Base-by-base conservation (phyloP, 1,140 invertebrate genomes). In the Monomorium pharaonis region DNA sequence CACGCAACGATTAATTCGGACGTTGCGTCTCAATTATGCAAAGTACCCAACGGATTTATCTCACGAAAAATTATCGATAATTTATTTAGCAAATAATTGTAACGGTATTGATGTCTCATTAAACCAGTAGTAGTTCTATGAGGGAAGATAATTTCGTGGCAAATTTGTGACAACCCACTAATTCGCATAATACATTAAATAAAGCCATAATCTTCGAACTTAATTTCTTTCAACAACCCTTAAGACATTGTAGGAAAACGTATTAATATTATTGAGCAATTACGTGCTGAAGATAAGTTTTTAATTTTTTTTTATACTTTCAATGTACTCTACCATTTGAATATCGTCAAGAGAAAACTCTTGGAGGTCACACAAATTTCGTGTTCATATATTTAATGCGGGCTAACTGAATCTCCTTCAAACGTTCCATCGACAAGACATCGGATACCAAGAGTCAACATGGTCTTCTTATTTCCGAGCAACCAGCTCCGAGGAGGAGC, bases 391-490 rank as follows among this genome's bases (percentile, higher is more conserved):
- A 21, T 37, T 37, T 7, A 7, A 65, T 21, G 6, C 24, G 12
- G 4, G 33, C 10, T 47, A 47, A 21, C 44, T 24, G 69, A 69
- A 69, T 80, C 51, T 80, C 33, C n/a, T 67, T 16, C 12, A 80
- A 51, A 67, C 62, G 24, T 81, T 54, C 24, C 49, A 51, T 33
- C 30, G 54, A 47, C 42, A 37, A 54, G 62, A 27, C 67, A 74
- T 58, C 78, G 37, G 10, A 37, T n/a, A 58, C 37, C 33, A 63
- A 51, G 75, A 85, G 72, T 51, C 65, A 51, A 60, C 33, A 14
- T 42, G 47, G 49, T 83, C 33, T 81, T 69, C 63, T 83, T 83
- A 72, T 83, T 83, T 83, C 78, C 78, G 65, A 44, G 69, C 69
- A 58, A 83, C 24, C 77, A 54, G 63, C 47, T 80, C n/a, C 67